These are phyloP conservation scores for Alsophila aescularia DNA, from an alignment of 2,888 invertebrate genomes.

Conservation along the genomic window DNA sequence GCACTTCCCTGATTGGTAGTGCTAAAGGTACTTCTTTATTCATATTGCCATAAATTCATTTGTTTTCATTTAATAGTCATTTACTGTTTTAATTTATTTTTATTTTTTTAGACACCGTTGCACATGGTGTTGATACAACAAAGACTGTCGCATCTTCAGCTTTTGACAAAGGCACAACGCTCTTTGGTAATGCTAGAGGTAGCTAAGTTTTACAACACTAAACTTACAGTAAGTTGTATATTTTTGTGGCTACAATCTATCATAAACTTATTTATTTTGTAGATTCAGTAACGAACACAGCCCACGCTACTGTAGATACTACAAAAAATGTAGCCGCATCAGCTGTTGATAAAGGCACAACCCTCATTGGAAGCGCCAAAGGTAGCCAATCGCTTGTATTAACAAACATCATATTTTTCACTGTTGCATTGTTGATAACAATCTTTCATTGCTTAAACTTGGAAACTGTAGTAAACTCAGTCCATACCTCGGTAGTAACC, in stretches of 20 bases:
- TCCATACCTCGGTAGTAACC: constrained; percentile 54
- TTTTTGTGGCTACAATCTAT: neutral
- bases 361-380: constrained; percentile 55
- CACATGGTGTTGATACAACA: constrained; percentile 52
- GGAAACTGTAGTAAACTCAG: constrained; percentile 59
- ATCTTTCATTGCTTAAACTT: constrained; percentile 26
- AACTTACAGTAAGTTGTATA: neutral
- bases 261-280: constrained; percentile 33
- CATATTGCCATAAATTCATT: neutral
- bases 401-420: neutral
- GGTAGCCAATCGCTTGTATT: constrained; percentile 35
- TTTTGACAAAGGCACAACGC: constrained; percentile 47
- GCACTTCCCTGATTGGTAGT: constrained; percentile 45
- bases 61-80: neutral
- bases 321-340: constrained; percentile 56
- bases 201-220: constrained; percentile 12
- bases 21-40: constrained; percentile 47
- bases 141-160: constrained; percentile 49
- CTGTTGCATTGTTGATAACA: too few relatives aligned
- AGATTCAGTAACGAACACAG: constrained; percentile 56
- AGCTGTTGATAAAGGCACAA: constrained; percentile 56
- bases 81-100: constrained; percentile 12
- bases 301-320: constrained; percentile 54
- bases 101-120: constrained; percentile 45
- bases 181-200: constrained; percentile 54